phyloP scores from a whole-genome alignment of 2,797 vertebrate genomes.

The Clarias laeviceps region DNA sequence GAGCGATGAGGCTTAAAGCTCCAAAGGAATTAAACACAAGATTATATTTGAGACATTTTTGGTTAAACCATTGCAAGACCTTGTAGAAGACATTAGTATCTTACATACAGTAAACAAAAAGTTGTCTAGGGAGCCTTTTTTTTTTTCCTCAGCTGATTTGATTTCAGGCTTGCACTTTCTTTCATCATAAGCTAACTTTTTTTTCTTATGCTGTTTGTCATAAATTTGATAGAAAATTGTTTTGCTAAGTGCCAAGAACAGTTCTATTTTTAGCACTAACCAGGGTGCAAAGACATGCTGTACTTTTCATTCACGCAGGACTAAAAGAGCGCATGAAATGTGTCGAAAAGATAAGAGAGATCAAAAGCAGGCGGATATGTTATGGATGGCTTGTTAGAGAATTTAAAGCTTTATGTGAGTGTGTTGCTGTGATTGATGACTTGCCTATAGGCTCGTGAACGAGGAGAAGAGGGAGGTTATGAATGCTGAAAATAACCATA shows the following conservation, averaged over 20 bases:
- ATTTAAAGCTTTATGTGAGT: neutral
- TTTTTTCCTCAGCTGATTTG: neutral
- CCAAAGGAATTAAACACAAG: neutral
- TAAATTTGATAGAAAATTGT: neutral
- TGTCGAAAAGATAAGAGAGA: constrained; percentile 13
- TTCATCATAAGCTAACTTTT: constrained; percentile 17
- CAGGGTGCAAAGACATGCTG: constrained; percentile 16
- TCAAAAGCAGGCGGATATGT: constrained; percentile 43
- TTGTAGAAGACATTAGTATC: neutral
- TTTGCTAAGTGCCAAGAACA: constrained; percentile 25
- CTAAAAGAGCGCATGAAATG: constrained; percentile 44
- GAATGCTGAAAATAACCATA: neutral
- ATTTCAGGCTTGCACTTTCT: constrained; percentile 21
- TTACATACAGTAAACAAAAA: neutral
- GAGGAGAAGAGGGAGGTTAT: neutral
- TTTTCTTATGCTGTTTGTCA: neutral
- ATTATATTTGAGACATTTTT: neutral
- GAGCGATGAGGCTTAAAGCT: neutral
- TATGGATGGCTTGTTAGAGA: constrained; percentile 44
- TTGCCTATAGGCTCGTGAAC: neutral
- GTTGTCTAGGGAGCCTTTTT: neutral
- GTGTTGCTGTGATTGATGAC: constrained; percentile 20
- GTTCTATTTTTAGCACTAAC: constrained; percentile 25
- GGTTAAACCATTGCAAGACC: neutral
- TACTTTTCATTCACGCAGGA: constrained; percentile 44